phyloP scores from a whole-genome alignment of 2,888 invertebrate species.

The Ectemnius continuus region DNA sequence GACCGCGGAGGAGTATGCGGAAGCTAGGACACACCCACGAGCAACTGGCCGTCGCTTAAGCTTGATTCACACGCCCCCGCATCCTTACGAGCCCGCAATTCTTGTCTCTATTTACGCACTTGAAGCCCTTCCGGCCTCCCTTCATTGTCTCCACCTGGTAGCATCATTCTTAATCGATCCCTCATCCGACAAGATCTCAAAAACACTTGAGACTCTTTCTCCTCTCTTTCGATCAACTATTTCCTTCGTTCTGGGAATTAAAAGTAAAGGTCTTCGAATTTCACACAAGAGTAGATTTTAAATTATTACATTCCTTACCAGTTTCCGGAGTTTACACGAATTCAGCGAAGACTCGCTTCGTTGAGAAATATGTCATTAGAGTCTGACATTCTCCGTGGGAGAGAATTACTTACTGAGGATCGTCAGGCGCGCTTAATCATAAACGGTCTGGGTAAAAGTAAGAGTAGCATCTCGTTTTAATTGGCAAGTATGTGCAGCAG shows the following conservation, averaged over 20 bases:
- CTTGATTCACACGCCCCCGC: conserved; percentile 68
- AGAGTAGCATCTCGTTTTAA: conserved; percentile 9
- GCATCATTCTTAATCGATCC: not conserved
- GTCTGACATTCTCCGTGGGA: too few species aligned
- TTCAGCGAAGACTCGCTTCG: not conserved
- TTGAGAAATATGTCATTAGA: too few species aligned
- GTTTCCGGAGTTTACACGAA: not conserved
- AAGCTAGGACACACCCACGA: conserved; percentile 70
- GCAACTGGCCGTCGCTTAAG: conserved; percentile 54
- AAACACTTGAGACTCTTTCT: not conserved
- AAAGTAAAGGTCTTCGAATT: not conserved
- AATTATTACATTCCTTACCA: not conserved
- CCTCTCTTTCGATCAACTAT: not conserved
- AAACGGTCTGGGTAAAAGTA: conserved; percentile 3
- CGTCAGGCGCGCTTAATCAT: not conserved
- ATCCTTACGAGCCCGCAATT: conserved; percentile 37
- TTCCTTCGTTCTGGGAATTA: not conserved
- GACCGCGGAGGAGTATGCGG: conserved; percentile 68
- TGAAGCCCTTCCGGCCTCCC: conserved; percentile 25
- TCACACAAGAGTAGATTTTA: not conserved
- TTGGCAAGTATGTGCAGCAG: conserved; percentile 1
- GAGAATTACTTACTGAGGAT: conserved; percentile 1
- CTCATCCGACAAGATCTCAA: not conserved
- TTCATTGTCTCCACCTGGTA: conserved; percentile 10
- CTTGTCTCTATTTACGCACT: conserved; percentile 61